Evolutionary conservation across 2,113 vertebrate species (phyloP).

Genomic region (Hippocampus comes): DNA sequence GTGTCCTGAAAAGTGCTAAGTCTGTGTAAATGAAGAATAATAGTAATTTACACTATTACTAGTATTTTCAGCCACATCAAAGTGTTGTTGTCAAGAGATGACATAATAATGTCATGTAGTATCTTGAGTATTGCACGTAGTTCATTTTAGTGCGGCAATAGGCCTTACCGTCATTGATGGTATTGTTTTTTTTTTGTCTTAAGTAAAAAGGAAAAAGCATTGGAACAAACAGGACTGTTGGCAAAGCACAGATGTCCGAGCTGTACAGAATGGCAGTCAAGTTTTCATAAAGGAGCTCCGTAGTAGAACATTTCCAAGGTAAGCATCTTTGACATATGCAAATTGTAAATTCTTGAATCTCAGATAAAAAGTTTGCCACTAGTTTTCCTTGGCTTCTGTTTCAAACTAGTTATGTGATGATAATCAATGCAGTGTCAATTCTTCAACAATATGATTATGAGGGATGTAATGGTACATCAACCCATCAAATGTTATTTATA

Average conservation of each 20-base stretch:
- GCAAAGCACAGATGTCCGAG: slow-evolving; percentile 85
- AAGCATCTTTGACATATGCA: slow-evolving; percentile 1
- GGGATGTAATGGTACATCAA: neutral
- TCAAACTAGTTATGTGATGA: neutral
- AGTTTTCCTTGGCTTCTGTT: neutral
- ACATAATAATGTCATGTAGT: neutral
- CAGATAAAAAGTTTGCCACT: neutral
- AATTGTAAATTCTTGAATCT: neutral
- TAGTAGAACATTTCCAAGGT: slow-evolving; percentile 96
- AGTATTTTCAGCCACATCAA: neutral
- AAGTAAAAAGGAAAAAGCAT: slow-evolving; percentile 98
- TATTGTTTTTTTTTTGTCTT: slow-evolving; percentile 4
- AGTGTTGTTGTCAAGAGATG: neutral
- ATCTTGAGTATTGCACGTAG: neutral
- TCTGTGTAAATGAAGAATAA: no score
- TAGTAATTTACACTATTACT: neutral
- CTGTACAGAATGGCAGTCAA: slow-evolving; percentile 95
- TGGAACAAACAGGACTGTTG: slow-evolving; percentile 91
- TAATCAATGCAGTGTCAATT: neutral
- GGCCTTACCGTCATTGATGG: fast-evolving
- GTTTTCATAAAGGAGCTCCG: slow-evolving; percentile 96
- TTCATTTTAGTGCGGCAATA: neutral
- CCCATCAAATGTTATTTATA: no score
- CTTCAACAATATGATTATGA: neutral
- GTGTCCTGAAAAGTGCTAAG: no score